Evolutionary conservation across 2,113 vertebrate genomes (phyloP).

Genomic region (Sialia sialis): DNA sequence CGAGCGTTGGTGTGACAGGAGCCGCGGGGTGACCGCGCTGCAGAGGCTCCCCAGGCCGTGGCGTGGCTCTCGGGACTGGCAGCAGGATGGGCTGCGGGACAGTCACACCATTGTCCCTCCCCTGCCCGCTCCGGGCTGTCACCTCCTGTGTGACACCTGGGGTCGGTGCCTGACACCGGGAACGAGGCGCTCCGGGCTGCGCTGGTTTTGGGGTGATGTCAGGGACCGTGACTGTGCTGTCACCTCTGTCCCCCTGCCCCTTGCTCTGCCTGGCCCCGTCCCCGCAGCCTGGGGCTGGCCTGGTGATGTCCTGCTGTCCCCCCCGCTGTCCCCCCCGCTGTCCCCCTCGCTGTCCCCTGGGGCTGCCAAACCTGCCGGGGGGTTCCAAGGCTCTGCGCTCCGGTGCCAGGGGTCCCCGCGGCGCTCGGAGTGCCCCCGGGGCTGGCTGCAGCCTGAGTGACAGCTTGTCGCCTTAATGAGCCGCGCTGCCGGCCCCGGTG

Average conservation of each 20-base stretch:
- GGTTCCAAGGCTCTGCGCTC: neutral
- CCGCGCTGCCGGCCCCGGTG: neutral
- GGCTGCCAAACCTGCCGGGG: neutral
- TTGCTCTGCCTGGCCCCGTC: neutral
- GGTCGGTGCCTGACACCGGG: neutral
- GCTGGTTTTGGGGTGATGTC: neutral
- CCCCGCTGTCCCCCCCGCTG: neutral
- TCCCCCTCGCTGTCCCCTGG: rapidly evolving
- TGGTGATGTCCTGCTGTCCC: neutral
- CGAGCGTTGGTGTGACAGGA: rapidly evolving
- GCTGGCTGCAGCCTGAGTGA: slow-evolving; percentile 18
- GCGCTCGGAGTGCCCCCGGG: neutral
- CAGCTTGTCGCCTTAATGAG: neutral
- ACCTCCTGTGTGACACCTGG: neutral
- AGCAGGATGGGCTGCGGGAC: neutral
- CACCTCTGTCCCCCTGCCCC: neutral
- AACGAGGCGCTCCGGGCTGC: neutral
- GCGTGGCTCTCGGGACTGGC: neutral
- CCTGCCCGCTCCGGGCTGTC: neutral
- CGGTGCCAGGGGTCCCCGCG: neutral
- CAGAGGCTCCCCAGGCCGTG: rapidly evolving
- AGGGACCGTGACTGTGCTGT: rapidly evolving
- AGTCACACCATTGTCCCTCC: neutral
- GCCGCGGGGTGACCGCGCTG: rapidly evolving
- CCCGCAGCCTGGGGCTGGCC: rapidly evolving